Conservation (phyloP, 2,113 vertebrate genomes). For the Deroptyus accipitrinus region DNA sequence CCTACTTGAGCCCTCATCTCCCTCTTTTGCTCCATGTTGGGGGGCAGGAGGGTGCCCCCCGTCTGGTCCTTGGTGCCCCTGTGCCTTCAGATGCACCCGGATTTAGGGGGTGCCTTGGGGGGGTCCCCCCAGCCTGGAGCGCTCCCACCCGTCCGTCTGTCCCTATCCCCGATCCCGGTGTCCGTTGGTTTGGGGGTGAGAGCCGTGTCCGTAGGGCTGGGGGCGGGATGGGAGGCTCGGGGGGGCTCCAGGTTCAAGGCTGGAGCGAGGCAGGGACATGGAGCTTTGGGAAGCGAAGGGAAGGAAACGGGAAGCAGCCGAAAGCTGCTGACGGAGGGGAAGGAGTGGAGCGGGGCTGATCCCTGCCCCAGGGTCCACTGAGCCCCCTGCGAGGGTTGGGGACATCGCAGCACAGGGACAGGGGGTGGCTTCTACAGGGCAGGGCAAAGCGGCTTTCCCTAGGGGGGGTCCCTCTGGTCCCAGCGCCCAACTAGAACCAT, state of each 20-base stretch:
- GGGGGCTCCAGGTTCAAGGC: neutral
- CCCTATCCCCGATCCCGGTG: neutral
- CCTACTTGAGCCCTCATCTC: too few species aligned
- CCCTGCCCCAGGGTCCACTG: neutral
- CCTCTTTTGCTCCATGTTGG: neutral
- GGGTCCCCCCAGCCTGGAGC: too few species aligned
- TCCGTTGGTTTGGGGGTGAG: neutral
- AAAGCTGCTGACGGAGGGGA: slow-evolving; percentile 22
- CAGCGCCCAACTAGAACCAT: neutral
- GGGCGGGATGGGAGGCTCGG: neutral
- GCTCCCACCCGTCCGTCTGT: neutral
- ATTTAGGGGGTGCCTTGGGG: neutral
- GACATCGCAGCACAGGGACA: neutral
- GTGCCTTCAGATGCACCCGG: neutral
- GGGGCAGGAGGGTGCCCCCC: neutral
- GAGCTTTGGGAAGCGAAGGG: neutral
- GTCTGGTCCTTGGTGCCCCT: neutral
- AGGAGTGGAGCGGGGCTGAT: neutral
- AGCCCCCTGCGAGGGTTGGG: neutral
- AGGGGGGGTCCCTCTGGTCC: neutral
- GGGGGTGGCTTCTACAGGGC: neutral
- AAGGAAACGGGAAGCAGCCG: slow-evolving; percentile 23
- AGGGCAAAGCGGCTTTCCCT: neutral
- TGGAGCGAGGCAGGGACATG: neutral
- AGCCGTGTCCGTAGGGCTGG: neutral